Evolutionary conservation across 2,888 invertebrate species (phyloP).

Genomic region (Bimastos eiseni): DNA sequence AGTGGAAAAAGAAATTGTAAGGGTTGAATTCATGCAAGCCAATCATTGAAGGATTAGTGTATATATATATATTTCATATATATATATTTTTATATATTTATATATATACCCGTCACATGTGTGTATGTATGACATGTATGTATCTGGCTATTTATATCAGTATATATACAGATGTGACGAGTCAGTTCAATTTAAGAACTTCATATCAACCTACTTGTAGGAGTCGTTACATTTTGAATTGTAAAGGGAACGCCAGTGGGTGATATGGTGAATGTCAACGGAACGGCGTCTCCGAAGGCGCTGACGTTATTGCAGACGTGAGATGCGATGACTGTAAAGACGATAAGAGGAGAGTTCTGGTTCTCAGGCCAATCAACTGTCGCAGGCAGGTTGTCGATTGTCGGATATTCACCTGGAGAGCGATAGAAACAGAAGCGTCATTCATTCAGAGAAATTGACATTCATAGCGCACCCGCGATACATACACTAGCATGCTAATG

Average conservation of each 20-base stretch:
- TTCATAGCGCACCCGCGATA: background rate
- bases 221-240: background rate
- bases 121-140: no score
- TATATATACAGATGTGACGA: no score
- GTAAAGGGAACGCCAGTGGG: background rate
- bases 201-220: background rate
- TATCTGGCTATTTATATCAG: background rate
- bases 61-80: no score
- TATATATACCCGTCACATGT: no score
- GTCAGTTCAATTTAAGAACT: background rate
- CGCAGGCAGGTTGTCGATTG: background rate
- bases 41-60: no score
- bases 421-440: background rate
- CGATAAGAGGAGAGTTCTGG: background rate
- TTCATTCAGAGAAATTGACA: background rate
- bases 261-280: background rate
- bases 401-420: background rate
- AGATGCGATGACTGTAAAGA: conserved; percentile 3
- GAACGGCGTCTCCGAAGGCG: background rate
- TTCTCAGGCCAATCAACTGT: background rate
- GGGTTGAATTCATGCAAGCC: no score
- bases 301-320: background rate
- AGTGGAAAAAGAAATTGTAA: no score
- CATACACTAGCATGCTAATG: background rate
- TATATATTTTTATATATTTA: no score